Evolutionary conservation across 2,888 invertebrate species (phyloP), one percentile per base, ranked within the genome.

Genomic region (Apomyelois bistriatella): DNA sequence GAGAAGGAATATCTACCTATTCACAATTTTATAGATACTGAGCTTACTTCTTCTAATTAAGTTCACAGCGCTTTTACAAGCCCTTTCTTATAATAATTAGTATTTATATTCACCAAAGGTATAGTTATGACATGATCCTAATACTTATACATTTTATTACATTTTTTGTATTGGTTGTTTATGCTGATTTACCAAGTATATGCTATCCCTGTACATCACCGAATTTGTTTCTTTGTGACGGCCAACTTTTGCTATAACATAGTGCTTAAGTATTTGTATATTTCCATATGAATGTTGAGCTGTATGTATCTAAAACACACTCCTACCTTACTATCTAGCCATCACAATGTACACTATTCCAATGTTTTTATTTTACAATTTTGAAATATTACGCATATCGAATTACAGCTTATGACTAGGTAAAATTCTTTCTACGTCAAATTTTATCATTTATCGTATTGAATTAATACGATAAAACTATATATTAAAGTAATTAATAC

Each of bases 341-440:
- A 79, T 76, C 77, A 76, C 75, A 74, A 76, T 73, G 66, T 75
- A 81, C 70, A 77, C 70, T 76, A 77, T 78, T 69, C 72, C 72
- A 22, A 22, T 22, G 70, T 62, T 67, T 65, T 68, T 60, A 69
- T 74, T 67, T 76, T 80, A 81, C 69, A 80, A 66, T 66, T 80
- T 83, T 76, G 70, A 76, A 80, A 79, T 79, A 79, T 66, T 65
- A 82, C 77, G 78, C 72, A 79, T 79, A 75, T 77, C 71, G 72
- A 82, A 78, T 79, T 82, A 84, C 79, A 85, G 74, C 87, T 89
- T 90, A 88, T 89, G 89, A 90, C 89, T 90, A 90, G 89, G 82
- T 84, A 85, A 80, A 81, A 71, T 83, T 83, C 74, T 82, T 79
- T 77, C 85, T 86, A 85, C 82, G 72, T 76, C 70, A 74, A 78